Evolutionary conservation across 1,140 invertebrate species (phyloP).

Genomic region (Kradibia gibbosae): DNA sequence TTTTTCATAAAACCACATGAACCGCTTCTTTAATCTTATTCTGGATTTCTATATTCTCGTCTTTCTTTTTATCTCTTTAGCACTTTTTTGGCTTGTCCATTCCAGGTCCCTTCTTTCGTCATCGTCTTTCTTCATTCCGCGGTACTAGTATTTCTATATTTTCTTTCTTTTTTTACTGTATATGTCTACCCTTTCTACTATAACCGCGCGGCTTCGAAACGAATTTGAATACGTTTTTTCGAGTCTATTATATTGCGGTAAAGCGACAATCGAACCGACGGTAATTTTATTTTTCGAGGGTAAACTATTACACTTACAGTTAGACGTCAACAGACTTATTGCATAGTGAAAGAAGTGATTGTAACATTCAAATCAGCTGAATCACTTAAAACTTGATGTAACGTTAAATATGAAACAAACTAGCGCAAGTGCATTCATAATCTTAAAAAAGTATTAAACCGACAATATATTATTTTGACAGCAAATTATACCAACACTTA

Average conservation of each 20-base stretch:
- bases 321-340: not conserved
- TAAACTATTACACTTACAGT: not conserved
- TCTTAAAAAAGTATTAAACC: too few species aligned
- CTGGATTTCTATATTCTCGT: not conserved
- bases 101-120: slow-evolving; percentile 20
- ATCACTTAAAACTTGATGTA: too few species aligned
- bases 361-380: not conserved
- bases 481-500: too few species aligned
- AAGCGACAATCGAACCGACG: not conserved
- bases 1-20: slow-evolving; percentile 22
- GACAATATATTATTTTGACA: too few species aligned
- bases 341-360: not conserved
- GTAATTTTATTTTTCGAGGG: not conserved
- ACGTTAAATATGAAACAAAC: too few species aligned
- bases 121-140: slow-evolving; percentile 24
- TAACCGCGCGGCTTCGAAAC: slow-evolving; percentile 27
- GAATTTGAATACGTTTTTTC: not conserved
- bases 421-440: too few species aligned
- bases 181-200: not conserved
- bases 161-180: not conserved
- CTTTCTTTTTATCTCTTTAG: not conserved
- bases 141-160: not conserved
- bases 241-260: not conserved
- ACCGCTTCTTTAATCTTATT: slow-evolving; percentile 40
- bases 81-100: slow-evolving; percentile 3